Conservation (phyloP, 2,113 vertebrate genomes). For the Poecile atricapillus region DNA sequence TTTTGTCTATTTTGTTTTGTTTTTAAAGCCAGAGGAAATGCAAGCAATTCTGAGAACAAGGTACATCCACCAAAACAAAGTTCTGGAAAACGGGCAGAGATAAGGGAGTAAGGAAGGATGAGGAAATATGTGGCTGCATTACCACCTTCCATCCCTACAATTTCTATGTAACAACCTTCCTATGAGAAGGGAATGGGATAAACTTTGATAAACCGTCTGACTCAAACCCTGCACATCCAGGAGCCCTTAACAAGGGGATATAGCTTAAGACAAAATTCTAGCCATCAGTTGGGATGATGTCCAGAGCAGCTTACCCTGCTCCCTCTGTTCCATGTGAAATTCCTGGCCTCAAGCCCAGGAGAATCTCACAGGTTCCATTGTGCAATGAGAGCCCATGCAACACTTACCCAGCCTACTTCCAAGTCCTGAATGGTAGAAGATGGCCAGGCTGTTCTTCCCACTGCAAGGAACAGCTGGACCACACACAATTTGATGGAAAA, state of each 20-base stretch:
- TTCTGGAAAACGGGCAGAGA: neutral
- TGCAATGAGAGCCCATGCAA: neutral
- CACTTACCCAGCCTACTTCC: neutral
- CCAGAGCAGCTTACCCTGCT: neutral
- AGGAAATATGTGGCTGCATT: neutral
- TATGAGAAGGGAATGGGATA: neutral
- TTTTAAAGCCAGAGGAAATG: neutral
- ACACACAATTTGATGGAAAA: neutral
- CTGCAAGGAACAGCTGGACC: neutral
- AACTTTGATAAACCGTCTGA: neutral
- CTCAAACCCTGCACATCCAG: neutral
- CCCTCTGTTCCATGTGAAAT: neutral
- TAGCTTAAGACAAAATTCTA: neutral
- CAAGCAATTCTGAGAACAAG: neutral
- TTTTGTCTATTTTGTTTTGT: neutral
- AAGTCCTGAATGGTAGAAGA: neutral
- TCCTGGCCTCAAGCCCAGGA: neutral
- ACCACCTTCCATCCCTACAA: neutral
- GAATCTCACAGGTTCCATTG: neutral
- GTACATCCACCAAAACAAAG: neutral
- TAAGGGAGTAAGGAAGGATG: neutral
- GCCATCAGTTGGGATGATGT: neutral
- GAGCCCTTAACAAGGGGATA: neutral
- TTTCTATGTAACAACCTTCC: neutral
- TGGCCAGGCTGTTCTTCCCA: neutral